These are phyloP conservation scores for Stenurella melanura DNA, from an alignment of 2,888 invertebrate species.

Conservation along the genomic window DNA sequence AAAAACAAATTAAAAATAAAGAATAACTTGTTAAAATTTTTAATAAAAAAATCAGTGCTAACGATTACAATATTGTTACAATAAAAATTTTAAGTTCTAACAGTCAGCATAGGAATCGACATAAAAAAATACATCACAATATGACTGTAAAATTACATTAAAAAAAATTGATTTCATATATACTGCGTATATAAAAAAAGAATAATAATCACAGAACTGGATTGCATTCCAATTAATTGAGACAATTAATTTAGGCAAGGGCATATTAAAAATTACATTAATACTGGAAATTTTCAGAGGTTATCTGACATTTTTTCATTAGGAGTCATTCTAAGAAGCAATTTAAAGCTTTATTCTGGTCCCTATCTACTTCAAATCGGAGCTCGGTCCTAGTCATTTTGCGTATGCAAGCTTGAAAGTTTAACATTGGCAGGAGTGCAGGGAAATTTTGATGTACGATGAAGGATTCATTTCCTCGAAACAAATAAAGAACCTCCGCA, in stretches of 20 bases:
- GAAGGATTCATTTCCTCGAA: not conserved
- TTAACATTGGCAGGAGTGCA: not conserved
- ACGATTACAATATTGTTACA: conserved; percentile 45
- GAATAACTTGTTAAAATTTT: conserved; percentile 40
- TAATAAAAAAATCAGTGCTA: conserved; percentile 50
- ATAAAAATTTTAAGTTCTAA: conserved; percentile 43
- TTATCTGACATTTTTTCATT: not conserved
- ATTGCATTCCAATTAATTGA: conserved; percentile 11
- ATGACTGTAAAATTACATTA: conserved; percentile 45
- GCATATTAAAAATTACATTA: conserved; percentile 12
- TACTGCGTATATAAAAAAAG: conserved; percentile 26
- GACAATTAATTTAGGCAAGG: conserved; percentile 26
- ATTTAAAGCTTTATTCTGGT: conserved; percentile 25
- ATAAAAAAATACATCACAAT: conserved; percentile 33
- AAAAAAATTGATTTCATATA: conserved; percentile 24
- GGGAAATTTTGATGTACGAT: not conserved
- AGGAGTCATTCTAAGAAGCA: conserved; percentile 8
- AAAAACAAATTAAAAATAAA: conserved; percentile 50
- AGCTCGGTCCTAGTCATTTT: not conserved
- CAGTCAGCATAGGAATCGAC: conserved; percentile 36
- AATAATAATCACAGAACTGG: conserved; percentile 46
- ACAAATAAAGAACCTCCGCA: not conserved
- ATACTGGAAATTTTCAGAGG: conserved; percentile 24
- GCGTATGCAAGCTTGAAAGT: not conserved
- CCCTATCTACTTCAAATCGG: conserved; percentile 15